These are phyloP conservation scores for Astropecten irregularis DNA, from an alignment of 53 echinoderm and acorn worm genomes.

Conservation along the genomic window DNA sequence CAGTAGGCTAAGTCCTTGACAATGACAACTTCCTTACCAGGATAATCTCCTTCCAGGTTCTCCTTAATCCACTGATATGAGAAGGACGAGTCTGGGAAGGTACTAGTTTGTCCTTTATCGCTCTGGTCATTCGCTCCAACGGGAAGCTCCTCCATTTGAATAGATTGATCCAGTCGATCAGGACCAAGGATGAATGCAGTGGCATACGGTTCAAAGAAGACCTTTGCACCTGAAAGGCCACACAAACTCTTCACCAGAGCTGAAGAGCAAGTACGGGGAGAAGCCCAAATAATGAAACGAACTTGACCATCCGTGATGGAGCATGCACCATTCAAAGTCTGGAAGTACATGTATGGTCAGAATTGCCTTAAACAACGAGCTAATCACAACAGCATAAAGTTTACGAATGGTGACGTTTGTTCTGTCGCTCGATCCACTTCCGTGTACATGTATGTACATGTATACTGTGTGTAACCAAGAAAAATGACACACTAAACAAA, in stretches of 20 bases:
- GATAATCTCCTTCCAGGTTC: neutral
- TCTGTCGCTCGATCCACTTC: no score
- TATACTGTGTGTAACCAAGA: no score
- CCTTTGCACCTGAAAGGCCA: neutral
- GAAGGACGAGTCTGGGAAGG: neutral
- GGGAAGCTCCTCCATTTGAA: neutral
- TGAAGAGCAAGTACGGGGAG: neutral
- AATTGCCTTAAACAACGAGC: no score
- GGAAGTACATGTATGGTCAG: no score
- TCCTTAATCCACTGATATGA: neutral
- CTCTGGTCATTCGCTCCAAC: no score
- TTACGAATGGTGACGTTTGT: no score
- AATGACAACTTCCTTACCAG: neutral
- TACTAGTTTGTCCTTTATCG: neutral
- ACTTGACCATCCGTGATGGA: neutral
- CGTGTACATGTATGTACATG: no score
- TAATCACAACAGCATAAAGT: no score
- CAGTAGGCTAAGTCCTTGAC: neutral
- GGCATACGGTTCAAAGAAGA: neutral
- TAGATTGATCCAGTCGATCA: neutral
- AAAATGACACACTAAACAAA: no score
- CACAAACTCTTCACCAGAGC: neutral
- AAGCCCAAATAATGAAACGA: neutral
- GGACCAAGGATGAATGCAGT: neutral
- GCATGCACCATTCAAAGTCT: no score